Base-by-base conservation (phyloP, 1,140 invertebrate genomes). In the Samia ricini region DNA sequence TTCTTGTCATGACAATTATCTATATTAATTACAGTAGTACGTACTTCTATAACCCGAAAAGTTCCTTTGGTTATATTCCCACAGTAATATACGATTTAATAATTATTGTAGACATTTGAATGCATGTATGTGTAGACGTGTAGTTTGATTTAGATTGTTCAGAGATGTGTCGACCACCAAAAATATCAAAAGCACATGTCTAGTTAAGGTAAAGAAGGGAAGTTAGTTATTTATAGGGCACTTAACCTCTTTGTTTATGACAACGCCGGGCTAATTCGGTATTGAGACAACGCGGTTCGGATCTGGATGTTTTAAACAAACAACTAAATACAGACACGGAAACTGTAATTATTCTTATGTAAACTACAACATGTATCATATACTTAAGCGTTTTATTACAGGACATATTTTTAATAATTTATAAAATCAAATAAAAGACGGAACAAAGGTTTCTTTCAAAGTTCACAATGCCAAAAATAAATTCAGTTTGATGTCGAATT, bases 181-280 rank as follows among this genome's bases (percentile, higher is more conserved):
- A 81, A 83, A 83, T 83, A 85, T 72, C 72, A 71, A 59, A 56
- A 71, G 61, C 65, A 69, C 62, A 72, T 73, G 71, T 62, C 73
- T 67, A 69, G 60, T 66, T 74, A 79, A 76, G 72, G 74, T 77
- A 79, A 72, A 66, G 74, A 73, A 79, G 74, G 77, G 74, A 80
- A 73, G 70, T 68, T 70, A 56, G 71, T 76, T 84, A 87, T 88
- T 85, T 84, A 72, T 69, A 74, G 72, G 74, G 72, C 77, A 79
- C 77, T 85, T 81, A 83, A 82, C 77, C 79, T 83, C 79, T 77
- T 87, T 85, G 81, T 87, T 84, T 85, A 85, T 83, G 76, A 85
- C 75, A 74, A 75, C 67, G 68, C 36, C 57, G 60, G 64, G 67
- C 80, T 81, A 77, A 81, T 75, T 79, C 71, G 57, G 75, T 77